Base-by-base conservation (phyloP, 2,888 invertebrate species). In the Panorpa germanica region DNA sequence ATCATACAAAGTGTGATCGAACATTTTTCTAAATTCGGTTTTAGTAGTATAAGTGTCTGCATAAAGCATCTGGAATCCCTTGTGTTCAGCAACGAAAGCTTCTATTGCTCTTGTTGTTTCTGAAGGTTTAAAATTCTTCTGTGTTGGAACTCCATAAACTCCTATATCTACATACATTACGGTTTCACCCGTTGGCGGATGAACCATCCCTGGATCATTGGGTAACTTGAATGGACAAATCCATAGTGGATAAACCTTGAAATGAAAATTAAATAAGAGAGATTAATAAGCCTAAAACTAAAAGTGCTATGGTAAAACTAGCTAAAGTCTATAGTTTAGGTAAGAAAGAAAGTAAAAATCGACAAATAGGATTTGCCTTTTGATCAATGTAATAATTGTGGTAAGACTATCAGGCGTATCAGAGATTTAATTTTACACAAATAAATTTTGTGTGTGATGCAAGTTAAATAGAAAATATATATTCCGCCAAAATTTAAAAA, bases 31-130 rank as follows among this genome's bases (percentile, higher is more conserved):
- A 50, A 83, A 85, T 51, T 85, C 82, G 6, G 71, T 68, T 13
- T 54, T 48, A 0, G 70, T 73, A 40, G 75, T 69, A 52, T 70
- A 81, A 0, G 77, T 77, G 45, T 83, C 82, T 0, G 80, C 81
- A 48, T 82, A 83, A 19, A 83, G 52, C 82, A 83, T 83, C 54
- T 83, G 81, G 51, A 74, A 81, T 7, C 76, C 80, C 14, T 64
- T 53, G 35, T 64, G 63, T 25, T 65, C 51, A 8, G 61, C 51
- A n/a, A 82, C 78, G 51, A 70, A 78, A 36, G 57, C 58, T 47
- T 83, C 83, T 6, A 82, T 54, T 21, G 56, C 54, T 28, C 77
- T 59, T 1, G 75, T 78, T 8, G 73, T 70, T 13, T 55, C 52
- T 25, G 62, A 59, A 2, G 75, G 66, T 34, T 71, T 55, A 49